phyloP scores from a whole-genome alignment of 2,888 invertebrate species.

The Cheilosia vulpina region DNA sequence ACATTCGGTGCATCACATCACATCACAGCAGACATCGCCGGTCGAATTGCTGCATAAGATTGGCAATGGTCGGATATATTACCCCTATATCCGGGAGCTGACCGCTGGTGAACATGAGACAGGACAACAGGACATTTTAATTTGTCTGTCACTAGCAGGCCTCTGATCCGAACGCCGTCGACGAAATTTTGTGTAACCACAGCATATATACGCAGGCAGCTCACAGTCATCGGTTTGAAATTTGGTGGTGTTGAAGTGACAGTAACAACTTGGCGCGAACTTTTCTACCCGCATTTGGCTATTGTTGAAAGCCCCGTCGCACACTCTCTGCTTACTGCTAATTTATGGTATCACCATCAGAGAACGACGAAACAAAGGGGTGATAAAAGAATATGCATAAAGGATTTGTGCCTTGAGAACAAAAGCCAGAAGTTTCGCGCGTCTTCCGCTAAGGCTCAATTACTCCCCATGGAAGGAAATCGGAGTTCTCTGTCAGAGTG shows the following conservation, averaged over 20 bases:
- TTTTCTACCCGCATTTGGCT: conserved; percentile 64
- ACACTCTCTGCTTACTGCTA: conserved; percentile 56
- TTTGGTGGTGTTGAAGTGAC: conserved; percentile 73
- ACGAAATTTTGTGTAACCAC: conserved; percentile 68
- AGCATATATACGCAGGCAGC: conserved; percentile 49
- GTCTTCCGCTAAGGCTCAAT: conserved; percentile 66
- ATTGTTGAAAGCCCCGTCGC: conserved; percentile 57
- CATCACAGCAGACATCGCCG: conserved; percentile 38
- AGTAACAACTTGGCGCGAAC: conserved; percentile 72
- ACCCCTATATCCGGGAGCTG: conserved; percentile 66
- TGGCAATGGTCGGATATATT: conserved; percentile 48
- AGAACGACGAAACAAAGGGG: conserved; percentile 53
- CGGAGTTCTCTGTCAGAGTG: conserved; percentile 34
- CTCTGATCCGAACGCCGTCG: conserved; percentile 46
- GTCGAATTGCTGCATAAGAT: conserved; percentile 47
- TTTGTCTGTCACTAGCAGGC: conserved; percentile 74
- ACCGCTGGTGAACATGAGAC: conserved; percentile 66
- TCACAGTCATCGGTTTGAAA: conserved; percentile 63
- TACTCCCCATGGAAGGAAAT: conserved; percentile 54
- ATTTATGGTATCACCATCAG: conserved; percentile 59
- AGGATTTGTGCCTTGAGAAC: conserved; percentile 72
- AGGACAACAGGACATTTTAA: conserved; percentile 70
- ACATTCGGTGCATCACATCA: conserved; percentile 66
- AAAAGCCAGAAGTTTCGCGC: conserved; percentile 69
- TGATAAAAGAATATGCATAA: conserved; percentile 62